Conservation (phyloP, 2,797 vertebrate genomes). For the Crocodylus rhombifer region DNA sequence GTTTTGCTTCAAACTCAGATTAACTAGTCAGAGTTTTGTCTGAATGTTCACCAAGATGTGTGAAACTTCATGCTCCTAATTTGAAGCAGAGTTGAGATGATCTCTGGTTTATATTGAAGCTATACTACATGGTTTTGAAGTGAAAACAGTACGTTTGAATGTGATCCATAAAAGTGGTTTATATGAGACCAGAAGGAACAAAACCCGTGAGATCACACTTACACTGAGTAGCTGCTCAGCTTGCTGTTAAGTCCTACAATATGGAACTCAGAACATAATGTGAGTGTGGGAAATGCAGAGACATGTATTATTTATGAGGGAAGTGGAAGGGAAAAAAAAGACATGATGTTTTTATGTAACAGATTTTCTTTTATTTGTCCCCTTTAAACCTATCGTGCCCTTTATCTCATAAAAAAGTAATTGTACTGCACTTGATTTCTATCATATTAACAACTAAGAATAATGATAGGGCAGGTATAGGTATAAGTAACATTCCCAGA, state of each 20-base stretch:
- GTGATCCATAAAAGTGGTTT: background rate
- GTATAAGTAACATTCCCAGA: background rate
- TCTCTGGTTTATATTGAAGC: background rate
- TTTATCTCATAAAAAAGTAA: background rate
- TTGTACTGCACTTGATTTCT: accelerated
- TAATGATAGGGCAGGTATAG: background rate
- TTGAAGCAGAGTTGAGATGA: accelerated
- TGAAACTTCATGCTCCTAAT: background rate
- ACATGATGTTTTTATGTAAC: background rate
- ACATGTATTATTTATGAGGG: background rate
- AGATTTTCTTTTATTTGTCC: background rate
- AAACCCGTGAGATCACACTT: background rate
- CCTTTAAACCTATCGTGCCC: background rate
- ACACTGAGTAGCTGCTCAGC: background rate
- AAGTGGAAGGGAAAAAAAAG: background rate
- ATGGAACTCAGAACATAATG: background rate
- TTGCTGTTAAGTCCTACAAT: background rate
- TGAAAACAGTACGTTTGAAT: background rate
- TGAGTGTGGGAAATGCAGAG: background rate
- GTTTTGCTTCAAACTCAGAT: background rate
- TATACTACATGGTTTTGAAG: background rate
- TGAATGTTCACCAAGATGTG: background rate
- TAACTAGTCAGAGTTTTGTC: background rate
- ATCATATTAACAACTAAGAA: background rate
- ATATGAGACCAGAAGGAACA: background rate